Base-by-base conservation (phyloP, 2,797 vertebrate species). In the Dermochelys coriacea region DNA sequence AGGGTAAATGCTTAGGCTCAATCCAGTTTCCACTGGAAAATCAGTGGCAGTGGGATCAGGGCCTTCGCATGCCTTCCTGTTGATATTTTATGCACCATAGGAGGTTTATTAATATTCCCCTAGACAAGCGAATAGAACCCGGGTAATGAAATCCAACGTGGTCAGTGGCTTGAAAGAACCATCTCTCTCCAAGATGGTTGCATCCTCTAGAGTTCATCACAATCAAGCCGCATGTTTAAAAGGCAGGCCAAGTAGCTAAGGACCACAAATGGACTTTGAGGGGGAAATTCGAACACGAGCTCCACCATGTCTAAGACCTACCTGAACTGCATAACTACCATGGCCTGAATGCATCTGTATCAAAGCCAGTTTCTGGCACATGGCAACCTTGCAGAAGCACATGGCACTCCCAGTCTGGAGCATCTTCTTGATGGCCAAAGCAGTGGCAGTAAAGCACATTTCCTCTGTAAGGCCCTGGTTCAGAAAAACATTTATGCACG, bases 241-340 rank as follows among this genome's bases (percentile, higher is more conserved):
- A 90, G 50, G 34, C 52, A 84, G 74, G 80, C 95, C 87, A 82
- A 75, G 25, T 86, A 84, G 84, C 90, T 95, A 91, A 94, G 14
- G 12, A 79, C 19, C 54, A 54, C 21, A 7, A 45, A 34, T 45
- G 49, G 6, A 31, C 49, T 50, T 52, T 55, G 37, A 29, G 25
- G 78, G 59, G 77, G 55, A 9, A 37, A 59, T 85, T 55, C 6
- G 61, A 50, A 61, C 12, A 29, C 49, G 29, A 92, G 45, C 31
- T 85, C 71, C 80, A n/a, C 52, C 80, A 11, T 4, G 61, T 31
- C 15, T 11, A 51, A 41, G 55, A 21, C 19, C 49, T 82, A 50
- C 61, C 84, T 41, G 49, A 55, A 55, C 61, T 71, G 29, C 71
- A 52, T 49, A 86, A 5, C 85, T 88, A 51, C 75, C 15, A n/a